A percentile compares a stretch with the other conserved stretches of the same genome.
Conservation (phyloP, 2,888 invertebrate genomes). For the Watsonalla cultraria region DNA sequence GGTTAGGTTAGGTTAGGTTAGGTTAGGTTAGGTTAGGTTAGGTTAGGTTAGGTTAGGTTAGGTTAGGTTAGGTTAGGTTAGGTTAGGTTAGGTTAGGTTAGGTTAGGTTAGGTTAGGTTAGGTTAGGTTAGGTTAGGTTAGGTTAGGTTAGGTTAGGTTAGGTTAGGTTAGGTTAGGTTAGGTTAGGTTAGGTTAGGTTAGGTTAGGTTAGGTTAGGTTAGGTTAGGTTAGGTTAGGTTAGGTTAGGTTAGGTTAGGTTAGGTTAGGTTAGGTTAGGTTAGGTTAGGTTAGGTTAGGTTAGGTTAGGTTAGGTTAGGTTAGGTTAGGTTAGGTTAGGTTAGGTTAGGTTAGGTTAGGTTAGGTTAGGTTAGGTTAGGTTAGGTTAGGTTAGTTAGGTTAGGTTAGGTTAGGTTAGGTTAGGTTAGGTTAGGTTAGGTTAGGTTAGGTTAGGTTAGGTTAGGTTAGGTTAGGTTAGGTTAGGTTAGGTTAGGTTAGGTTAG, state of each 20-base stretch:
- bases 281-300: slow-evolving; percentile 23
- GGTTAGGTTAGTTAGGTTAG: slow-evolving; percentile 7
- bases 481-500: slow-evolving; percentile 10
- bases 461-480: slow-evolving; percentile 9
- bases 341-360: slow-evolving; percentile 14
- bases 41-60: slow-evolving; percentile 24
- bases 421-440: slow-evolving; percentile 13
- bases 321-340: slow-evolving; percentile 21
- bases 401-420: slow-evolving; percentile 9
- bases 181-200: slow-evolving; percentile 24
- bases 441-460: slow-evolving; percentile 11
- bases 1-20: slow-evolving; percentile 22
- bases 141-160: slow-evolving; percentile 21
- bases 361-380: slow-evolving; percentile 13
- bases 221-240: slow-evolving; percentile 25
- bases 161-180: slow-evolving; percentile 24
- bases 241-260: slow-evolving; percentile 26
- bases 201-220: slow-evolving; percentile 26
- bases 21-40: slow-evolving; percentile 22
- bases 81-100: slow-evolving; percentile 20
- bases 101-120: slow-evolving; percentile 22
- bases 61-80: slow-evolving; percentile 24
- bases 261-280: slow-evolving; percentile 19
- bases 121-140: slow-evolving; percentile 23
- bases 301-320: slow-evolving; percentile 21